Evolutionary conservation across 2,113 vertebrate species (phyloP).

Genomic region (Dolichotis patagonum): DNA sequence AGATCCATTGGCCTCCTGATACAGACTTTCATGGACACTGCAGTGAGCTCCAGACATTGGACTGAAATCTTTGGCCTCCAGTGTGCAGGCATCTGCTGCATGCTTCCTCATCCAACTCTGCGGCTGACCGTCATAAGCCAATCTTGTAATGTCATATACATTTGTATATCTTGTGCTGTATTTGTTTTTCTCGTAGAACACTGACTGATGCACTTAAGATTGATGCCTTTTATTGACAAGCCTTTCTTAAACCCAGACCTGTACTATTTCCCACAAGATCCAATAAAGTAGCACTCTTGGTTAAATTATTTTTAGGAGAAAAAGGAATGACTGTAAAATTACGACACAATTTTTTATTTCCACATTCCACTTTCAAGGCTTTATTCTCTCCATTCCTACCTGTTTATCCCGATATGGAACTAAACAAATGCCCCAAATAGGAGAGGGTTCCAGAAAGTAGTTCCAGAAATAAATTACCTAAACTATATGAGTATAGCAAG

Average conservation of each 20-base stretch:
- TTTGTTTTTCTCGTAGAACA: background rate
- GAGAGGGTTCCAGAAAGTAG: background rate
- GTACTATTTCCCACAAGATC: background rate
- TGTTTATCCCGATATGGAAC: background rate
- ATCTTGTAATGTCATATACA: background rate
- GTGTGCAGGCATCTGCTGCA: background rate
- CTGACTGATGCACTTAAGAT: background rate
- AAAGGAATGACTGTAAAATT: background rate
- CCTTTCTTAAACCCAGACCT: background rate
- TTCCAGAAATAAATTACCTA: constrained; percentile 19
- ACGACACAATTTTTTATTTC: background rate
- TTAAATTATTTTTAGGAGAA: background rate
- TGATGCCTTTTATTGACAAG: background rate
- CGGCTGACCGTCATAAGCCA: background rate
- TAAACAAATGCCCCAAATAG: background rate
- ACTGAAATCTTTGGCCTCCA: background rate
- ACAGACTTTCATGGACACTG: background rate
- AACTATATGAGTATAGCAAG: background rate
- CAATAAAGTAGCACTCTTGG: background rate
- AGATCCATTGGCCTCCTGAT: background rate
- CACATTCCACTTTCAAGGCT: background rate
- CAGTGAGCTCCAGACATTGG: background rate
- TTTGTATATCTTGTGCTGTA: background rate
- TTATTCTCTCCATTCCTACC: background rate
- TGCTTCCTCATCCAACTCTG: background rate